Percentiles rank a stretch among this genome's conserved stretches.
These are phyloP conservation scores for Dysmachus trigonus DNA, from an alignment of 2,888 invertebrate species.

Conservation along the genomic window DNA sequence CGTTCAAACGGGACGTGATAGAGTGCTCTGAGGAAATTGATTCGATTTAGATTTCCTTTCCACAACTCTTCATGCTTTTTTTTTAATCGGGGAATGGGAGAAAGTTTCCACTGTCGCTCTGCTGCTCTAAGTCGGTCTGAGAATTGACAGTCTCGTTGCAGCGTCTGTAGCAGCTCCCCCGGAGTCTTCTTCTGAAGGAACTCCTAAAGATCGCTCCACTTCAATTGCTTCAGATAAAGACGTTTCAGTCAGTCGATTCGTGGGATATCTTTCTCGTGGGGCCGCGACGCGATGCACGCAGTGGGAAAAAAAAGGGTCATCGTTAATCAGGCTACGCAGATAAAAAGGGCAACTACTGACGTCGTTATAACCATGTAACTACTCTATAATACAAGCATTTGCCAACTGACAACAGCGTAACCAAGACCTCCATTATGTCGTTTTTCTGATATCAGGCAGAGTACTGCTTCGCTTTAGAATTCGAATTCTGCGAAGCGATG, in stretches of 20 bases:
- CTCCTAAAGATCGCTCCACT: neutral
- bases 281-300: neutral
- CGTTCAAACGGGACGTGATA: neutral
- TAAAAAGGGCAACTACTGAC: neutral
- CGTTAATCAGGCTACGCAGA: neutral
- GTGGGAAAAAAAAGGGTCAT: neutral
- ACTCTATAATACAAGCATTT: neutral
- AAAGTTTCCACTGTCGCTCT: neutral
- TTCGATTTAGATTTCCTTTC: conserved; percentile 7
- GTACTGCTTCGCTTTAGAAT: neutral
- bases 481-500: neutral
- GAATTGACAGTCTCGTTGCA: neutral
- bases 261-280: neutral
- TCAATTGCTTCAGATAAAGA: neutral
- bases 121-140: neutral
- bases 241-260: neutral
- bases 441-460: neutral
- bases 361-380: neutral
- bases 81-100: neutral
- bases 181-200: neutral
- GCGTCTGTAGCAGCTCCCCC: neutral
- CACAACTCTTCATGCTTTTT: neutral
- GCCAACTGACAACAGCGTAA: neutral
- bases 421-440: neutral
- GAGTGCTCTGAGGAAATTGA: neutral